Conservation (phyloP, 2,888 invertebrate species). For the Embidobia sp. region DNA sequence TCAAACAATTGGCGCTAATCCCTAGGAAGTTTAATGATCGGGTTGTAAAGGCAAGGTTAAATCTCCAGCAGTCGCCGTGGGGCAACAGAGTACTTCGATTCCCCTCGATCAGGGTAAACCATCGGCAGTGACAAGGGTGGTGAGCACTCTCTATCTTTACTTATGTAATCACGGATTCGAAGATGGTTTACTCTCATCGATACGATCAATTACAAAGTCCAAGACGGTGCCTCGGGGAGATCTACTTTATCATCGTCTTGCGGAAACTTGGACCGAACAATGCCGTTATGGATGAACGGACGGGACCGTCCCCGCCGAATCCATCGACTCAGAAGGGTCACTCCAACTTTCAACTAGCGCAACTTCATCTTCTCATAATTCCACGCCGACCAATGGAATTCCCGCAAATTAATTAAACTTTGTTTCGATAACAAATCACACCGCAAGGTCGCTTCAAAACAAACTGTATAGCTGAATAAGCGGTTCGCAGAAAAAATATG, state of each 20-base stretch:
- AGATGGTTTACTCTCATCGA: conserved; percentile 50
- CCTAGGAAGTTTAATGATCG: conserved; percentile 51
- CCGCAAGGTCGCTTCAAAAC: conserved; percentile 9
- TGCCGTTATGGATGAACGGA: conserved; percentile 38
- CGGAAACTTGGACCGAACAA: conserved; percentile 50
- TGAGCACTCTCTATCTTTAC: conserved; percentile 35
- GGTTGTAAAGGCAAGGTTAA: conserved; percentile 49
- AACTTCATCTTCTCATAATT: conserved; percentile 47
- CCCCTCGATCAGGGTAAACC: conserved; percentile 24
- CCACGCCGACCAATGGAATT: conserved; percentile 21
- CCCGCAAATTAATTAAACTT: conserved; percentile 42
- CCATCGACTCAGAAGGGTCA: conserved; percentile 49
- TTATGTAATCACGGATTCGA: conserved; percentile 44
- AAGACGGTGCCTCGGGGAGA: conserved; percentile 34
- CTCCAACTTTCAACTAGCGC: conserved; percentile 43
- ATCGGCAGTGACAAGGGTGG: conserved; percentile 44
- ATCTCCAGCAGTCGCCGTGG: conserved; percentile 19
- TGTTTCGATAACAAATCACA: conserved; percentile 37
- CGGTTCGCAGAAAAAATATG: background rate
- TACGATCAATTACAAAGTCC: conserved; percentile 56
- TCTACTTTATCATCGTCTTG: conserved; percentile 61
- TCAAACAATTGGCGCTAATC: conserved; percentile 46
- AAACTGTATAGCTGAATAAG: background rate
- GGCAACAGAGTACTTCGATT: conserved; percentile 19
- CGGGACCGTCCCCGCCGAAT: conserved; percentile 36